A percentile compares a stretch with the other conserved stretches of the same genome.
These are phyloP conservation scores for Sisyra terminalis DNA, from an alignment of 2,888 invertebrate genomes.

Conservation along the genomic window DNA sequence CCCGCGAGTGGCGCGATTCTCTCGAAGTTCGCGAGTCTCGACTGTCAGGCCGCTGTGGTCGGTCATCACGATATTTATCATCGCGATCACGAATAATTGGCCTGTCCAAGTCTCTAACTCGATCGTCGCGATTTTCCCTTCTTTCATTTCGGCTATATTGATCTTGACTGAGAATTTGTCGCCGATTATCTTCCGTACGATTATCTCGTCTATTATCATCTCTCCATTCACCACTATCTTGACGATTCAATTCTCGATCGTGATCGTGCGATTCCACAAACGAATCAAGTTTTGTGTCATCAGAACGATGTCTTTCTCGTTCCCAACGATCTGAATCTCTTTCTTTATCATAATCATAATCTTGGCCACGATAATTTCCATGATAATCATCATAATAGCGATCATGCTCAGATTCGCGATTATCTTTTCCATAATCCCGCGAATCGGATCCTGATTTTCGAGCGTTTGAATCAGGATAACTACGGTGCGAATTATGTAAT, in stretches of 20 bases:
- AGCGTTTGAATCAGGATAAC: conserved; percentile 16
- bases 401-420: conserved; percentile 20
- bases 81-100: not conserved
- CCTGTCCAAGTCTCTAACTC: conserved; percentile 1
- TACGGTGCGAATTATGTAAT: conserved; percentile 19
- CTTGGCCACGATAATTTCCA: conserved; percentile 16
- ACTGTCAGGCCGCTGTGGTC: conserved; percentile 39
- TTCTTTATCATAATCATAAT: conserved; percentile 16
- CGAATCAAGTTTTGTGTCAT: conserved; percentile 2
- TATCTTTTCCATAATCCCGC: conserved; percentile 24
- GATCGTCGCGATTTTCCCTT: not conserved
- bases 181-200: conserved; percentile 13
- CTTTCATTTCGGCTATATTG: not conserved
- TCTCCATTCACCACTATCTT: conserved; percentile 13
- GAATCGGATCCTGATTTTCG: conserved; percentile 15
- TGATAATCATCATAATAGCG: conserved; percentile 26
- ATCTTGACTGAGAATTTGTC: not conserved
- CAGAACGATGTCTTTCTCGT: conserved; percentile 12
- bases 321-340: conserved; percentile 9
- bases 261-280: conserved; percentile 23
- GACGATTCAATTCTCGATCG: conserved; percentile 19
- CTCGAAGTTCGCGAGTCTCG: conserved; percentile 37
- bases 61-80: conserved; percentile 23
- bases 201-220: conserved; percentile 19
- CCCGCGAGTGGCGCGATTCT: conserved; percentile 30